A percentile compares a stretch with the other conserved stretches of the same genome.
Conservation (phyloP, 2,888 invertebrate species). For the Glyphotaelius pellucidus region DNA sequence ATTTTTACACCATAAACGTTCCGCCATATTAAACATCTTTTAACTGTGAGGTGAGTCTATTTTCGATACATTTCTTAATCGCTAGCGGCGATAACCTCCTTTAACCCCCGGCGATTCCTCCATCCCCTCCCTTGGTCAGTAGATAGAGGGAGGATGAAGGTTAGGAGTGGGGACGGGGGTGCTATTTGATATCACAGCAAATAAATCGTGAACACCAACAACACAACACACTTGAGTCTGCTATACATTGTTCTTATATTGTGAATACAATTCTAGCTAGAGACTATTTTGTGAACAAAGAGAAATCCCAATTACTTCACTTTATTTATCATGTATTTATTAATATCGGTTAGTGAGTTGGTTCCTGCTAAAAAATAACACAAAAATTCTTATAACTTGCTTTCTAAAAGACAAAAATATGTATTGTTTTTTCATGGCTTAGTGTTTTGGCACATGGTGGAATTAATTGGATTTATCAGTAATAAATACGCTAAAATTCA, state of each 20-base stretch:
- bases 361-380: no score
- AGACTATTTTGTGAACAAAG: neutral
- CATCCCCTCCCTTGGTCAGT: neutral
- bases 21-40: neutral
- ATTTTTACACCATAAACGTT: neutral
- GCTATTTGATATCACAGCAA: conserved; percentile 56
- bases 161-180: neutral
- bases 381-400: no score
- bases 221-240: neutral
- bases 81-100: conserved; percentile 38
- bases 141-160: neutral
- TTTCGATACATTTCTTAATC: conserved; percentile 37
- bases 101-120: conserved; percentile 17
- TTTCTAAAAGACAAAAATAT: no score
- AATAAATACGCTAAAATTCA: no score
- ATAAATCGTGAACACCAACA: conserved; percentile 58
- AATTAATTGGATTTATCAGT: no score
- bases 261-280: neutral
- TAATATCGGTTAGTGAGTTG: no score
- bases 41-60: conserved; percentile 17
- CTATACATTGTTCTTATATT: neutral
- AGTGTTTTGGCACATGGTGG: no score
- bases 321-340: no score
- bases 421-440: no score
- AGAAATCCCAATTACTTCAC: no score